Base-by-base conservation (phyloP, 2,888 invertebrate genomes). In the Spodoptera littoralis region DNA sequence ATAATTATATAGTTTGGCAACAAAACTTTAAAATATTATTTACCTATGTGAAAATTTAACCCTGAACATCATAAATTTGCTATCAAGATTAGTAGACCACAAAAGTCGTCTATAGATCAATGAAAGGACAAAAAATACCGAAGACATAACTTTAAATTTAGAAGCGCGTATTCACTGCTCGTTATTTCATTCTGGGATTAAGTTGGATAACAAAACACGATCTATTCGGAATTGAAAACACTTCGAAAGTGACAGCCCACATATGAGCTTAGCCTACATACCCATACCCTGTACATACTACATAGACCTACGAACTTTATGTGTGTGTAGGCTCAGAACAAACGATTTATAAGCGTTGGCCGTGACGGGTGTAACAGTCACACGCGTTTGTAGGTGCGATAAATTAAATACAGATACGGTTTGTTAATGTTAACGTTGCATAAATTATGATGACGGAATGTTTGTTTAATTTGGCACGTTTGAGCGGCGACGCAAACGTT, bases 391-490 rank as follows among this genome's bases (percentile, higher is more conserved):
- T 71, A 72, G 62, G 68, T 62, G 64, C 72, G 64, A 77, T 73
- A 79, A 76, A 79, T 79, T 79, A 73, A 73, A 77, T 76, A 65
- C 70, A 70, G 73, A 73, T 73, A 76, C 66, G 63, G 50, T 74
- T 76, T 73, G 77, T 77, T 77, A 80, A 78, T 77, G 66, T 77
- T 77, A 76, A 70, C 78, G 76, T 81, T 79, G 79, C 76, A 83
- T 84, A 84, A 81, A 84, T 82, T 82, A 85, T 83, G 77, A 84
- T 84, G 83, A 86, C 80, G 83, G 81, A 84, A 88, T 88, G 87
- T 89, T 87, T 87, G 85, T 88, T 87, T 87, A 86, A 90, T 90
- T 89, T 87, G 86, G 84, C 86, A 88, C 86, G 85, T 88, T 86
- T 83, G 85, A 83, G 76, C 80, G 70, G 72, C 69, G 85, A 80